Evolutionary conservation across 1,140 invertebrate genomes (phyloP).

Genomic region (Drosophila tristis): DNA sequence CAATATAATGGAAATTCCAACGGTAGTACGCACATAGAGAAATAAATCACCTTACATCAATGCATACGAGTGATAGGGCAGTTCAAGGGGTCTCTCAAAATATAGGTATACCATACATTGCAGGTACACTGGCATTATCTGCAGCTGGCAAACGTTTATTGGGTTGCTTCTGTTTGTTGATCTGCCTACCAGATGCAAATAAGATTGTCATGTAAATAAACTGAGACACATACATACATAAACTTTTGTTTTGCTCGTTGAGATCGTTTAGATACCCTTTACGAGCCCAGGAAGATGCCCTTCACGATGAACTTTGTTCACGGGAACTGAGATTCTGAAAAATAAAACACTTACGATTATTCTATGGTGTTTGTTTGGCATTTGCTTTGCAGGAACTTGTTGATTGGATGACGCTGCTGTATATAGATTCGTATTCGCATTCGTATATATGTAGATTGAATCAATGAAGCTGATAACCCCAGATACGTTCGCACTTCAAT

Average conservation of each 20-base stretch:
- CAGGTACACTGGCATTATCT: neutral
- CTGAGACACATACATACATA: slow-evolving; percentile 14
- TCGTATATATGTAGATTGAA: slow-evolving; percentile 1
- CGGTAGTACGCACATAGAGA: slow-evolving; percentile 24
- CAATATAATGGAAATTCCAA: slow-evolving; percentile 13
- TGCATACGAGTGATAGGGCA: slow-evolving; percentile 14
- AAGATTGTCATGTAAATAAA: slow-evolving; percentile 34
- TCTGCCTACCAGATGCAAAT: slow-evolving; percentile 29
- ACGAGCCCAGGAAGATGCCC: neutral
- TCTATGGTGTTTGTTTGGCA: neutral
- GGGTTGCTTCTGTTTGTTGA: slow-evolving; percentile 8
- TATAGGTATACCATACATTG: slow-evolving; percentile 5
- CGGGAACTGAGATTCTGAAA: neutral
- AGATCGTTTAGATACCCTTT: no score
- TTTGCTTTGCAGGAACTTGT: slow-evolving; percentile 4
- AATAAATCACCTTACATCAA: slow-evolving; percentile 17
- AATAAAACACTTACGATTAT: neutral
- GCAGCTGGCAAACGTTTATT: slow-evolving; percentile 11
- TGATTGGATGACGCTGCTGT: slow-evolving; percentile 31
- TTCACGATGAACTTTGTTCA: slow-evolving; percentile 3
- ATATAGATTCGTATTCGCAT: slow-evolving; percentile 3
- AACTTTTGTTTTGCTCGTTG: neutral
- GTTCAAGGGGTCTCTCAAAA: slow-evolving; percentile 29
- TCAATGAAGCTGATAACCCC: slow-evolving; percentile 32
- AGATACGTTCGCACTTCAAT: slow-evolving; percentile 16